Conservation (phyloP, 2,113 vertebrate genomes). For the Variabilichromis moorii region DNA sequence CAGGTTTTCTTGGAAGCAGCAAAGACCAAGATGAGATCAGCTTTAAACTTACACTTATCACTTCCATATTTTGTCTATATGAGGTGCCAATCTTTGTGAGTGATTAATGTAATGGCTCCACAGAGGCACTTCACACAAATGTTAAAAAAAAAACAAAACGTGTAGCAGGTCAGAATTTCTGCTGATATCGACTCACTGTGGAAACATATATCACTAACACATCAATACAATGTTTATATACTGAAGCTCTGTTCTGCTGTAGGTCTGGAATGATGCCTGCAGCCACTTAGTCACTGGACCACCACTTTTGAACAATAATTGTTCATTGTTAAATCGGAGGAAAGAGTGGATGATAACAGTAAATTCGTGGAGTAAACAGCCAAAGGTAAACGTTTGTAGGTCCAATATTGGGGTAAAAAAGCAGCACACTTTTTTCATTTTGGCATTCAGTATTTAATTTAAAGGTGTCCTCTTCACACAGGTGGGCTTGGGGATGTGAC, state of each 20-base stretch:
- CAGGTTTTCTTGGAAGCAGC: constrained; percentile 54
- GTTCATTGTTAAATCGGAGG: background rate
- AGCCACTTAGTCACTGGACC: background rate
- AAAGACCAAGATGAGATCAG: constrained; percentile 53
- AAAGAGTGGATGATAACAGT: background rate
- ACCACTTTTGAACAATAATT: background rate
- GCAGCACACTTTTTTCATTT: background rate
- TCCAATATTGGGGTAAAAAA: background rate
- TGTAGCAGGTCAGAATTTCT: background rate
- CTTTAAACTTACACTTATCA: background rate
- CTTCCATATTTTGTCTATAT: constrained; percentile 38
- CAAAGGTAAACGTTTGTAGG: background rate
- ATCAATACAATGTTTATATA: background rate
- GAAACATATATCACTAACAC: background rate
- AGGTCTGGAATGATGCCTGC: background rate
- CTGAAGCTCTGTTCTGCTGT: background rate
- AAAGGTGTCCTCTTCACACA: background rate
- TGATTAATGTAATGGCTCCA: background rate
- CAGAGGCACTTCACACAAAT: background rate
- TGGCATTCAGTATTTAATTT: background rate
- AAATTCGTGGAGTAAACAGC: background rate
- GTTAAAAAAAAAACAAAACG: background rate
- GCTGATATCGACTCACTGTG: background rate
- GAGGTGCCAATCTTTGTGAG: background rate
- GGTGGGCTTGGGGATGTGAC: background rate